phyloP scores from a whole-genome alignment of 2,113 vertebrate species.

The Pithys albifrons region DNA sequence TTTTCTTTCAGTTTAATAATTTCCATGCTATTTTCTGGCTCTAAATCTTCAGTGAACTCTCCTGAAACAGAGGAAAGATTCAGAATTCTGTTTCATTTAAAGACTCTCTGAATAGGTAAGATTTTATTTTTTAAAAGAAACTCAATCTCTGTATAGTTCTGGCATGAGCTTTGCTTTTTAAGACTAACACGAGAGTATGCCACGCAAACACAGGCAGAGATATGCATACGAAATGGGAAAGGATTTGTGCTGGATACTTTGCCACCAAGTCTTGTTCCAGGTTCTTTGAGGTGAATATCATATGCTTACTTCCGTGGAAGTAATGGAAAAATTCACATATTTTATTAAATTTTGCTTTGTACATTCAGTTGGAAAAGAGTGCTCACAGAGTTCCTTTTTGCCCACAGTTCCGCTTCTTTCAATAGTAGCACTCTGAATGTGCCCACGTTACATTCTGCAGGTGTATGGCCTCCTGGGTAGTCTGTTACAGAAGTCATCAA shows the following conservation, averaged over 20 bases:
- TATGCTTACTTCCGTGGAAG: neutral
- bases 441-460: accelerated
- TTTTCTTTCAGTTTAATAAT: slow-evolving; percentile 28
- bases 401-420: neutral
- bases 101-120: slow-evolving; percentile 6
- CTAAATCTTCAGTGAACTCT: neutral
- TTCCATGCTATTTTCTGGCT: neutral
- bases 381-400: neutral
- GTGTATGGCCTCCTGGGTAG: neutral
- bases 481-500: neutral
- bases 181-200: neutral
- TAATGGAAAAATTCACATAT: neutral
- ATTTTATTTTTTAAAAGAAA: neutral
- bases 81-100: slow-evolving; percentile 36
- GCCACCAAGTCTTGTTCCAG: neutral
- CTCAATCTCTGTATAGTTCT: neutral
- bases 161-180: neutral
- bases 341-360: neutral
- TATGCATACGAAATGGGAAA: neutral
- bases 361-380: neutral
- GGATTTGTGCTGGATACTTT: neutral
- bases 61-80: neutral
- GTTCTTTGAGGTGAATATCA: neutral
- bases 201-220: neutral
- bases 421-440: neutral